Evolutionary conservation across 2,888 invertebrate genomes (phyloP).

Genomic region (Netelia melanura): DNA sequence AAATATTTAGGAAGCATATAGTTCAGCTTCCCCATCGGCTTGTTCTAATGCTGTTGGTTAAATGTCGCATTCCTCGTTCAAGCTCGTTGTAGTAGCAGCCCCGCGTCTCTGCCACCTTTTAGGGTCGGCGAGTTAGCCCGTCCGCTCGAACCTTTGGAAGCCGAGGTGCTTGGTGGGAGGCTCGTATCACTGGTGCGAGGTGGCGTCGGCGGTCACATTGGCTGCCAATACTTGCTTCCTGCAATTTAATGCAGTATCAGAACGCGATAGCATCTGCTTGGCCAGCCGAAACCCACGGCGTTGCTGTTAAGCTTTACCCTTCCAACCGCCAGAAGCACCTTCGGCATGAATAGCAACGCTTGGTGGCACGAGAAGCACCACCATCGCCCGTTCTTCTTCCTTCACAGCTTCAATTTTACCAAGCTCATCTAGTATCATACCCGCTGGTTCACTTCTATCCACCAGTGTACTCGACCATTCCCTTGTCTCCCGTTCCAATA

Average conservation of each 20-base stretch:
- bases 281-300: conserved; percentile 75
- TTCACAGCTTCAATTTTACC: conserved; percentile 64
- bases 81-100: conserved; percentile 43
- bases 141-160: conserved; percentile 30
- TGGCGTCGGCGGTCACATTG: conserved; percentile 62
- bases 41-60: conserved; percentile 45
- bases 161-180: conserved; percentile 40
- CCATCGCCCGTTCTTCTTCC: conserved; percentile 48
- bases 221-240: conserved; percentile 80
- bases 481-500: conserved; percentile 54
- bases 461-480: conserved; percentile 44
- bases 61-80: conserved; percentile 52
- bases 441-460: conserved; percentile 37
- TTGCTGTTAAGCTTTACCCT: conserved; percentile 56
- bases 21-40: conserved; percentile 70
- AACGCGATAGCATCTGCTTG: conserved; percentile 80
- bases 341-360: conserved; percentile 41
- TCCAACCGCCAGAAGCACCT: conserved; percentile 41
- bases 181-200: conserved; percentile 37
- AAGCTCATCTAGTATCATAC: conserved; percentile 38
- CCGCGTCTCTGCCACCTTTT: conserved; percentile 38
- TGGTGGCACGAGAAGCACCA: conserved; percentile 27
- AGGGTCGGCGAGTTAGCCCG: conserved; percentile 29
- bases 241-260: conserved; percentile 82
- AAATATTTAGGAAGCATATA: conserved; percentile 78